Percentiles rank a stretch among this genome's conserved stretches.
Evolutionary conservation across 2,113 vertebrate species (phyloP).

Genomic region (Zapus hudsonius): DNA sequence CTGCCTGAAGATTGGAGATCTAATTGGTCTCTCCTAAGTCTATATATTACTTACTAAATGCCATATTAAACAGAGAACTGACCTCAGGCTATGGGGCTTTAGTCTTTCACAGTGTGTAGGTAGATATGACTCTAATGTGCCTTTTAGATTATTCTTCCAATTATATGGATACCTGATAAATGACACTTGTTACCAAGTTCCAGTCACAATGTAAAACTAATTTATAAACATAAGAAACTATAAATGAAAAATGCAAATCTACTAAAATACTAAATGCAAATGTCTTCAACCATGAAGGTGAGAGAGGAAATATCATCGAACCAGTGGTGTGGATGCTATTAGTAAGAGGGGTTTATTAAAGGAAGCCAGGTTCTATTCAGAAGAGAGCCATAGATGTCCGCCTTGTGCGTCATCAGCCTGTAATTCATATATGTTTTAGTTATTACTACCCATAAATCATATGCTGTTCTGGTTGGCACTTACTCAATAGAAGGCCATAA

Average conservation of each 20-base stretch:
- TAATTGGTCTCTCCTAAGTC: not conserved
- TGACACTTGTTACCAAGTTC: not conserved
- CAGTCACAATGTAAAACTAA: not conserved
- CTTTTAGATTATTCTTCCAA: constrained; percentile 6
- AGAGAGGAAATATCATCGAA: not conserved
- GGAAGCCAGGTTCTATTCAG: constrained; percentile 1
- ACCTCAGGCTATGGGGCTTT: not conserved
- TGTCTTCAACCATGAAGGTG: not conserved
- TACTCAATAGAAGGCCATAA: constrained; percentile 64
- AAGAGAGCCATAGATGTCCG: not conserved
- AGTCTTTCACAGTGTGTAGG: not conserved
- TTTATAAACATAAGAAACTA: not conserved
- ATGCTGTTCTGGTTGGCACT: constrained; percentile 41
- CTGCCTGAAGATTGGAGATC: not conserved
- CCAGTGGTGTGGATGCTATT: constrained; percentile 18
- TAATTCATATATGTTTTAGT: constrained; percentile 67
- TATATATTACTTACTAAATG: not conserved
- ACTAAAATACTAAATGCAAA: constrained; percentile 6
- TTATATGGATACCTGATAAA: not conserved
- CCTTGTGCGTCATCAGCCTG: constrained; percentile 65
- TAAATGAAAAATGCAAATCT: constrained; percentile 27
- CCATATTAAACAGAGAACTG: constrained; percentile 43
- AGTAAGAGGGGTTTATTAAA: constrained; percentile 47
- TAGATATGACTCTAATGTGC: constrained; percentile 21
- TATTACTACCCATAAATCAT: constrained; percentile 70